Evolutionary conservation across 2,113 vertebrate genomes (phyloP).

Genomic region (Nibea coibor): DNA sequence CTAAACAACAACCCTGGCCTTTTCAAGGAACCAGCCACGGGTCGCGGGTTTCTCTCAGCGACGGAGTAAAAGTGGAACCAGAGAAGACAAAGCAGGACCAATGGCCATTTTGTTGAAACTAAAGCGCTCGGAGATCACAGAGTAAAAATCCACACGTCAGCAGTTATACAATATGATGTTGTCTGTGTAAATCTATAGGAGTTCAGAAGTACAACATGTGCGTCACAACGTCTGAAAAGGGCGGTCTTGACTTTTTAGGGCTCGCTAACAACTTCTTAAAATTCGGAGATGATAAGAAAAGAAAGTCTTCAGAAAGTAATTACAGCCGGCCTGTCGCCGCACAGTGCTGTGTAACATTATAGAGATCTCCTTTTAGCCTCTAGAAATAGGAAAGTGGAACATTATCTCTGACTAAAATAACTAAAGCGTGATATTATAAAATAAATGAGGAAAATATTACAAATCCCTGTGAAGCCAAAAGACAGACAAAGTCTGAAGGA

Average conservation of each 20-base stretch:
- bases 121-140: neutral
- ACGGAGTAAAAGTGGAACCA: slow-evolving; percentile 7
- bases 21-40: slow-evolving; percentile 21
- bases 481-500: slow-evolving; percentile 50
- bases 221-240: neutral
- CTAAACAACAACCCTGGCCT: slow-evolving; percentile 38
- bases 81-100: slow-evolving; percentile 12
- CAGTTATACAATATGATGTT: neutral
- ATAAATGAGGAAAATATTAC: slow-evolving; percentile 67
- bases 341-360: slow-evolving; percentile 27
- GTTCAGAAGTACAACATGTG: neutral
- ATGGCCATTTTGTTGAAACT: slow-evolving; percentile 20
- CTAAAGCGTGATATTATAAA: slow-evolving; percentile 59
- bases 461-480: slow-evolving; percentile 59
- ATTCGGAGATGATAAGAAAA: slow-evolving; percentile 14
- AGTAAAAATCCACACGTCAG: neutral
- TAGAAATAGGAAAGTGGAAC: slow-evolving; percentile 35
- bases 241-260: neutral
- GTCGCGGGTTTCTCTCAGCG: slow-evolving; percentile 10
- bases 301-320: slow-evolving; percentile 22
- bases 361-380: slow-evolving; percentile 53
- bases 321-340: slow-evolving; percentile 9
- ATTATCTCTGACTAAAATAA: slow-evolving; percentile 59
- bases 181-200: neutral
- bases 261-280: slow-evolving; percentile 12